These are phyloP conservation scores for Xestia c-nigrum DNA, from an alignment of 2,888 invertebrate species.

Conservation along the genomic window DNA sequence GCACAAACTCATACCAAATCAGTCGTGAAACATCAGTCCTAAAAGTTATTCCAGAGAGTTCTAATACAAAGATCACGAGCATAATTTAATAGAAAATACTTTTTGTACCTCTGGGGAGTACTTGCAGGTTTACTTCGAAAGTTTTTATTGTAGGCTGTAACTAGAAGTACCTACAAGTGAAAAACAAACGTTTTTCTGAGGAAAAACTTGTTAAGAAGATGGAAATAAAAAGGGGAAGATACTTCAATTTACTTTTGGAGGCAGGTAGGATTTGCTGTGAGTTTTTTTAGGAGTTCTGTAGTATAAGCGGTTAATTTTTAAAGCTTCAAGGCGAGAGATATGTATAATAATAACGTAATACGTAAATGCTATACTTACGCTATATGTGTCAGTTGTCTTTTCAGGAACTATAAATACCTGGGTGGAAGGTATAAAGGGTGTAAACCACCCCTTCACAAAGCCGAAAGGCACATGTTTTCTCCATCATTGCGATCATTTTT, in stretches of 20 bases:
- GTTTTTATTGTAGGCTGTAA: constrained; percentile 40
- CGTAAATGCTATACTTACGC: no score
- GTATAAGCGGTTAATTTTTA: neutral
- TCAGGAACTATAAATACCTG: no score
- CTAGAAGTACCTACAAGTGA: constrained; percentile 20
- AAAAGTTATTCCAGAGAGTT: neutral
- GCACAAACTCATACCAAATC: neutral
- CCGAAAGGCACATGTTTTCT: no score
- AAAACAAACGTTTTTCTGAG: constrained; percentile 23
- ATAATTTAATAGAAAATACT: constrained; percentile 31
- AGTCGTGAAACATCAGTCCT: neutral
- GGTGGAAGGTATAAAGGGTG: no score
- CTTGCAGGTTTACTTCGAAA: constrained; percentile 17
- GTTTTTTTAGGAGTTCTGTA: neutral
- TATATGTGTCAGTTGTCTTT: no score
- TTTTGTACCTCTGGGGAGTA: constrained; percentile 6
- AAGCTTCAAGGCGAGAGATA: neutral
- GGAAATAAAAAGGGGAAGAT: constrained; percentile 1
- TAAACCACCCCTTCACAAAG: no score
- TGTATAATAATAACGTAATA: neutral
- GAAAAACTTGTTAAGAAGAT: constrained; percentile 3
- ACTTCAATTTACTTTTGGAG: constrained; percentile 6
- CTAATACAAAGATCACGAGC: constrained; percentile 1
- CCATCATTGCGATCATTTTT: no score
- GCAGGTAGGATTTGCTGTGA: neutral